Percentiles rank a stretch among this genome's conserved stretches.
phyloP scores from a whole-genome alignment of 2,797 vertebrate species.

The Sebastes umbrosus region DNA sequence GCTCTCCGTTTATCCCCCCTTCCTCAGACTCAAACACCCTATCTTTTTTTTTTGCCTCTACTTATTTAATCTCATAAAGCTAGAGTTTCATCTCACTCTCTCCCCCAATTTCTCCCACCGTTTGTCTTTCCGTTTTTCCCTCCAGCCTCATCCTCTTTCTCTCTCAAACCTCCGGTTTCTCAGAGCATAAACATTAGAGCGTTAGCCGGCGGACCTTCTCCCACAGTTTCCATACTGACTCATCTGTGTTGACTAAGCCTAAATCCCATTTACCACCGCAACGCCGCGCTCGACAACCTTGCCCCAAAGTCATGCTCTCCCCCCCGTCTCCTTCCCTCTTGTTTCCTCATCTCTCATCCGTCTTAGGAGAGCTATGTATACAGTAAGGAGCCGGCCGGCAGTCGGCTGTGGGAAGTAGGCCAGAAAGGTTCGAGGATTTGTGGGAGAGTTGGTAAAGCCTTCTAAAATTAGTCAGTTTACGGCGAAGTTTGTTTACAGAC shows the following conservation, averaged over 20 bases:
- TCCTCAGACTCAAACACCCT: not conserved
- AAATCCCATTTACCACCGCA: constrained; percentile 69
- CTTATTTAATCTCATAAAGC: constrained; percentile 40
- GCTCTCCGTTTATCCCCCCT: constrained; percentile 2
- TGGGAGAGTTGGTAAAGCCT: constrained; percentile 67
- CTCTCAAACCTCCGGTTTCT: constrained; percentile 29
- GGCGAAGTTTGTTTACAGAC: constrained; percentile 58
- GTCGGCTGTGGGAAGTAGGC: constrained; percentile 71
- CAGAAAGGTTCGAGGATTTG: constrained; percentile 75
- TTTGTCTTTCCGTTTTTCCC: constrained; percentile 3
- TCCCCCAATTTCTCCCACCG: not conserved
- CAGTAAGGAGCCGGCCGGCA: constrained; percentile 44
- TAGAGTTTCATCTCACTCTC: constrained; percentile 18
- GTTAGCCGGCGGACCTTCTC: constrained; percentile 45
- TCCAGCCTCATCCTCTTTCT: not conserved
- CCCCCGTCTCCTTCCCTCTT: constrained; percentile 1
- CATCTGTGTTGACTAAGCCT: constrained; percentile 70
- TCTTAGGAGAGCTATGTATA: constrained; percentile 56
- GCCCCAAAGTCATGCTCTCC: constrained; percentile 51
- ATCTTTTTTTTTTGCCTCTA: not conserved
- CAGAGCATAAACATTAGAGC: constrained; percentile 52
- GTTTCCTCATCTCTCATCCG: constrained; percentile 51
- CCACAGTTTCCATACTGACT: constrained; percentile 71
- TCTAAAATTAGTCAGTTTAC: constrained; percentile 76
- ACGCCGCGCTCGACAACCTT: constrained; percentile 43